Evolutionary conservation across 2,113 vertebrate genomes (phyloP).

Genomic region (Antennarius striatus): DNA sequence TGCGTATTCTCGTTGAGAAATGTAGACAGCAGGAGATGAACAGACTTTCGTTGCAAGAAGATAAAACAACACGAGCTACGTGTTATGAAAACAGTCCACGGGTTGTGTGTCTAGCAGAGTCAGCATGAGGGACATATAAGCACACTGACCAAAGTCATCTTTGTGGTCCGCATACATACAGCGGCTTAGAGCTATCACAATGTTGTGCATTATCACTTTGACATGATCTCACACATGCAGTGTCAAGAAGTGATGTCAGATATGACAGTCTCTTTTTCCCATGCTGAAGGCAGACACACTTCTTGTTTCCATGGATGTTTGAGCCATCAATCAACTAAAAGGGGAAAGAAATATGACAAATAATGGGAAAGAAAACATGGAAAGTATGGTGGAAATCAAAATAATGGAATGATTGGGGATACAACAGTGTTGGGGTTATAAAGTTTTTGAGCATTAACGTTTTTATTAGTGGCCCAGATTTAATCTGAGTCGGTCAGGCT

Average conservation of each 20-base stretch:
- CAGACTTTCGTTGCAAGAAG: conserved; percentile 44
- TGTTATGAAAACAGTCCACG: conserved; percentile 45
- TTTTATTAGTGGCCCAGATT: background rate
- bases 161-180: conserved; percentile 57
- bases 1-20: conserved; percentile 28
- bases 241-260: conserved; percentile 79
- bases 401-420: conserved; percentile 25
- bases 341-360: conserved; percentile 78
- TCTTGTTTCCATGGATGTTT: conserved; percentile 83
- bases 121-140: conserved; percentile 53
- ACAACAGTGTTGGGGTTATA: conserved; percentile 8
- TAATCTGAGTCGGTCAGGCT: too few species aligned
- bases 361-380: conserved; percentile 63
- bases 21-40: conserved; percentile 26
- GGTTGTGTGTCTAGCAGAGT: conserved; percentile 56
- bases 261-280: conserved; percentile 80
- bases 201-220: conserved; percentile 58
- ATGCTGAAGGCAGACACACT: conserved; percentile 88
- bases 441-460: background rate
- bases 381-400: conserved; percentile 34
- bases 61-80: conserved; percentile 48
- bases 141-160: conserved; percentile 52
- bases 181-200: conserved; percentile 40
- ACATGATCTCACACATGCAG: conserved; percentile 81
- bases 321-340: conserved; percentile 90